These are phyloP conservation scores for Automeris io DNA, from an alignment of 2,888 invertebrate species.

Conservation along the genomic window DNA sequence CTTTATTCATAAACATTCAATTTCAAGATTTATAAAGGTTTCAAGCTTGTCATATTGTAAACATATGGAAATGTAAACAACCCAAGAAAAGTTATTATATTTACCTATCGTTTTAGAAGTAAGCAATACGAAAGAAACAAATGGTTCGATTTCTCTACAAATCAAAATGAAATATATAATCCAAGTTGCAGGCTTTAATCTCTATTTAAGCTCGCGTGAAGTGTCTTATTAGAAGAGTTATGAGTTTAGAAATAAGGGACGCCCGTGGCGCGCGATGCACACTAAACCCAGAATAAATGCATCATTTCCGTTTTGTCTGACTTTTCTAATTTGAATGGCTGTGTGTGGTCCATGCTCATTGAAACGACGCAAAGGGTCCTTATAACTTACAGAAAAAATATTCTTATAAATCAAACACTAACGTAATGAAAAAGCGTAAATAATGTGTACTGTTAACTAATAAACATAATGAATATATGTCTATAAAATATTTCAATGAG, in stretches of 20 bases:
- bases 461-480: slow-evolving; percentile 13
- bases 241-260: slow-evolving; percentile 58
- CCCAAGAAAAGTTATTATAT: slow-evolving; percentile 37
- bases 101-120: slow-evolving; percentile 48
- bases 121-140: slow-evolving; percentile 39
- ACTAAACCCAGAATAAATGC: slow-evolving; percentile 59
- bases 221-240: slow-evolving; percentile 69
- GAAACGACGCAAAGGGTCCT: slow-evolving; percentile 40
- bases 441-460: slow-evolving; percentile 33
- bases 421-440: slow-evolving; percentile 28
- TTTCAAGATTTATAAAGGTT: slow-evolving; percentile 13
- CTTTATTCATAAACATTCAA: slow-evolving; percentile 25
- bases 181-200: slow-evolving; percentile 56
- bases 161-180: slow-evolving; percentile 64
- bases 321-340: slow-evolving; percentile 62
- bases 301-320: slow-evolving; percentile 65
- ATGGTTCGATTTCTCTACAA: slow-evolving; percentile 54
- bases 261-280: slow-evolving; percentile 57
- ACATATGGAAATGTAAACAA: slow-evolving; percentile 15
- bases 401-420: slow-evolving; percentile 45
- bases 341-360: slow-evolving; percentile 64
- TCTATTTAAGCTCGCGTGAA: slow-evolving; percentile 61
- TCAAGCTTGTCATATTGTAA: background rate
- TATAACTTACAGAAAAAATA: slow-evolving; percentile 38
- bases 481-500: slow-evolving; percentile 7